These are phyloP conservation scores for Acanthurus tractus DNA, from an alignment of 2,797 vertebrate species.

Conservation along the genomic window DNA sequence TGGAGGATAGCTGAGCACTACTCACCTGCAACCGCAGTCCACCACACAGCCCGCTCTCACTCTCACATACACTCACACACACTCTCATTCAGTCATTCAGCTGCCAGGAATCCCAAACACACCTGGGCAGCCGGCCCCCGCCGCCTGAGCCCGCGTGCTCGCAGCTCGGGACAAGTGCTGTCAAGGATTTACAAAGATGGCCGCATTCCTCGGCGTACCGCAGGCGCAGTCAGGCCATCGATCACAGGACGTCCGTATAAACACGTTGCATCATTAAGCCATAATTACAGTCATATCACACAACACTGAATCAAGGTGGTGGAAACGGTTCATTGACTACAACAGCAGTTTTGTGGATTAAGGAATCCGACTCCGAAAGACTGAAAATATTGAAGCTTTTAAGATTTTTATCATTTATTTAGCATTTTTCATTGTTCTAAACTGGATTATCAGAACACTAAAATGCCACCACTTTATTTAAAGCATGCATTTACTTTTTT, in stretches of 20 bases:
- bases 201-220: constrained; percentile 62
- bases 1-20: constrained; percentile 64
- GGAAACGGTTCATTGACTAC: constrained; percentile 11
- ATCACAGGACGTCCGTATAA: constrained; percentile 40
- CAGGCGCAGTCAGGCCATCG: constrained; percentile 17
- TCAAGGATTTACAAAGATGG: constrained; percentile 54
- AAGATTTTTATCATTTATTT: not conserved
- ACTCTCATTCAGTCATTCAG: constrained; percentile 48
- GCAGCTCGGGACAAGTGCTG: constrained; percentile 61
- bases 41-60: constrained; percentile 2
- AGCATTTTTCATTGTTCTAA: constrained; percentile 11
- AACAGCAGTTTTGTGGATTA: not conserved
- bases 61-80: not conserved
- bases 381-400: not conserved
- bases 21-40: constrained; percentile 58
- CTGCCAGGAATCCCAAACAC: constrained; percentile 76
- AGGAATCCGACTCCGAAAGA: not conserved
- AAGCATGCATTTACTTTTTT: constrained; percentile 7
- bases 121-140: constrained; percentile 65
- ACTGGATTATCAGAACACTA: not conserved
- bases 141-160: constrained; percentile 42
- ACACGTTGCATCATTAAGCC: constrained; percentile 61
- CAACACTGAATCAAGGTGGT: constrained; percentile 1
- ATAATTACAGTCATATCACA: constrained; percentile 49
- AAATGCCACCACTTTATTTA: not conserved